Conservation (phyloP, 2,797 vertebrate genomes). For the Varecia variegata region DNA sequence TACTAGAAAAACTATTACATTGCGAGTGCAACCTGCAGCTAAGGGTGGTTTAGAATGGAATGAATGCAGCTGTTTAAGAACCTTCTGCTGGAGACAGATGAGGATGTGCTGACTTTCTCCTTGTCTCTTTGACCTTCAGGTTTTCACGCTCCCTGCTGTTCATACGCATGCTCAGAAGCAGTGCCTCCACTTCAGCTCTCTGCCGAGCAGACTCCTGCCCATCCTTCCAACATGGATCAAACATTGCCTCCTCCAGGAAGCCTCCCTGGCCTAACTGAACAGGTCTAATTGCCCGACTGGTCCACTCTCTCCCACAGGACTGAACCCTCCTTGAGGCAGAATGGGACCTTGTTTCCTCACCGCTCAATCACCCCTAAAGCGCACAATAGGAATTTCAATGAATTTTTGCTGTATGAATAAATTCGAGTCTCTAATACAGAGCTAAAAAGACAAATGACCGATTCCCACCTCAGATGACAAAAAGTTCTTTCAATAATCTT, state of each 20-base stretch:
- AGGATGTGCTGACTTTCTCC: not conserved
- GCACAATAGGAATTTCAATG: not conserved
- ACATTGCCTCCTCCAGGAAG: not conserved
- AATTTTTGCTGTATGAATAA: not conserved
- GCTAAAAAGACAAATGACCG: not conserved
- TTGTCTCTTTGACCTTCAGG: not conserved
- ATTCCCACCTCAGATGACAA: not conserved
- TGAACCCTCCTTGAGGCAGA: not conserved
- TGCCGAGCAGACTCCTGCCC: not conserved
- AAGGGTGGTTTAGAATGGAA: not conserved
- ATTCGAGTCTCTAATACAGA: not conserved
- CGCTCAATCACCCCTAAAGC: not conserved
- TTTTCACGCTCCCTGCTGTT: fast-evolving
- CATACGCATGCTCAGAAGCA: not conserved
- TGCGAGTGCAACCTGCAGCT: not conserved
- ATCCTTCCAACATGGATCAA: not conserved
- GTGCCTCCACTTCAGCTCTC: not conserved
- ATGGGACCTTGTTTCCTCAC: not conserved
- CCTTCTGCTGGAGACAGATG: not conserved
- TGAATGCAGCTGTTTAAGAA: not conserved
- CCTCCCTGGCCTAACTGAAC: not conserved
- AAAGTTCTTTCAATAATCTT: not conserved
- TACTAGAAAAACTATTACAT: not conserved
- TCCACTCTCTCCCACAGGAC: not conserved
- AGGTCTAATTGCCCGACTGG: not conserved